phyloP scores from a whole-genome alignment of 23 tunicate species.

The Ascidia mentula region DNA sequence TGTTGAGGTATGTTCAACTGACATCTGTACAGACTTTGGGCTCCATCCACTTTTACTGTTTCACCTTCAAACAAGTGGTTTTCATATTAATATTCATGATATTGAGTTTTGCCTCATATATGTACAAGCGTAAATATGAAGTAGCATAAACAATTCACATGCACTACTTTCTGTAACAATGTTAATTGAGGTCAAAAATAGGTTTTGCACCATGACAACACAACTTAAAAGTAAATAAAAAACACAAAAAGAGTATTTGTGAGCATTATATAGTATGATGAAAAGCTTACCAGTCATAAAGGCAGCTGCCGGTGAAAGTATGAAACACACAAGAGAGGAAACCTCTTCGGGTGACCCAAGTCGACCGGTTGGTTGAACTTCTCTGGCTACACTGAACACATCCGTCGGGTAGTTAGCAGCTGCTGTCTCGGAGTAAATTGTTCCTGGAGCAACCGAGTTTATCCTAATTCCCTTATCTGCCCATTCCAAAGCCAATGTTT shows the following conservation, averaged over 20 bases:
- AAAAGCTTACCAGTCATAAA: constrained; percentile 79
- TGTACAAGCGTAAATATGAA: background rate
- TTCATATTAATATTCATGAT: constrained; percentile 28
- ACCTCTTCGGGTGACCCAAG: constrained; percentile 75
- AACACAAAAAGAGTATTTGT: too few species aligned
- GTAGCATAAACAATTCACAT: too few species aligned
- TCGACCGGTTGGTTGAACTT: constrained; percentile 66
- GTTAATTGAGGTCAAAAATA: too few species aligned
- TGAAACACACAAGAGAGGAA: constrained; percentile 66
- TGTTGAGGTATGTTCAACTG: constrained; percentile 22
- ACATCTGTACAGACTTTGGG: constrained; percentile 49
- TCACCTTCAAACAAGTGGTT: constrained; percentile 32
- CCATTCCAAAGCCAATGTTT: constrained; percentile 87
- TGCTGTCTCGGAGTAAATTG: constrained; percentile 83
- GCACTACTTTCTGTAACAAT: too few species aligned
- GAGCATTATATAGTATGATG: too few species aligned
- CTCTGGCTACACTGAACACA: constrained; percentile 36
- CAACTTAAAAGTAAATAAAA: too few species aligned
- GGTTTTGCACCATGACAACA: too few species aligned
- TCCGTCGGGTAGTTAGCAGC: constrained; percentile 61
- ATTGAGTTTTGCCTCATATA: background rate
- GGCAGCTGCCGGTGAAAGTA: constrained; percentile 73
- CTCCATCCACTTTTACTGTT: constrained; percentile 89
- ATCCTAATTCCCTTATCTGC: constrained; percentile 68
- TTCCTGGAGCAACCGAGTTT: constrained; percentile 94